A percentile compares a stretch with the other conserved stretches of the same genome.
Evolutionary conservation across 2,888 invertebrate genomes (phyloP).

Genomic region (Coenonympha arcania): DNA sequence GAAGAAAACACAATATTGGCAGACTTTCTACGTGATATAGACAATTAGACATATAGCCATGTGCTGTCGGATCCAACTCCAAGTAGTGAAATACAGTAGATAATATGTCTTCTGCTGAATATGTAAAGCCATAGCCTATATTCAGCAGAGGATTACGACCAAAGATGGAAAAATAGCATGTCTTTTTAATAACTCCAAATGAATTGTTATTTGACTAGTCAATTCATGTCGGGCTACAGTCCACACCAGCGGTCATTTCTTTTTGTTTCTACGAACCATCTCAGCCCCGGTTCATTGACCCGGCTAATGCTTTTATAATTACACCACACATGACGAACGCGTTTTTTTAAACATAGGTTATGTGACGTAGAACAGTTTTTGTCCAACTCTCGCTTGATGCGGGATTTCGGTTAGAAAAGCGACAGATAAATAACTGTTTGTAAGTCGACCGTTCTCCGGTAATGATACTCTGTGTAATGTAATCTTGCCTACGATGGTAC

Average conservation of each 20-base stretch:
- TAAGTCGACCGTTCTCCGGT: background rate
- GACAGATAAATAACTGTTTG: slow-evolving; percentile 10
- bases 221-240: slow-evolving; percentile 2
- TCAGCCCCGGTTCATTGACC: slow-evolving; percentile 63
- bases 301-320: slow-evolving; percentile 72
- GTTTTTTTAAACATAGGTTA: slow-evolving; percentile 62
- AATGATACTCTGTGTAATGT: too few species aligned
- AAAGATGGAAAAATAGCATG: too few species aligned
- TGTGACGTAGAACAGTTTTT: slow-evolving; percentile 48
- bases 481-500: too few species aligned
- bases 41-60: too few species aligned
- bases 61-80: too few species aligned
- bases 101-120: too few species aligned
- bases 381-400: slow-evolving; percentile 16
- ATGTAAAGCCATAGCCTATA: too few species aligned
- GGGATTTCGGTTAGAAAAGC: slow-evolving; percentile 12
- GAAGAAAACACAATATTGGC: too few species aligned
- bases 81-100: too few species aligned
- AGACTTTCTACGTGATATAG: too few species aligned
- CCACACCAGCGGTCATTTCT: slow-evolving; percentile 35
- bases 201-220: background rate
- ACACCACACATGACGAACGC: slow-evolving; percentile 43
- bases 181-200: background rate
- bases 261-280: slow-evolving; percentile 35
- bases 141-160: too few species aligned